Conservation (phyloP, 2,797 vertebrate genomes). For the Gephyroberyx darwinii region DNA sequence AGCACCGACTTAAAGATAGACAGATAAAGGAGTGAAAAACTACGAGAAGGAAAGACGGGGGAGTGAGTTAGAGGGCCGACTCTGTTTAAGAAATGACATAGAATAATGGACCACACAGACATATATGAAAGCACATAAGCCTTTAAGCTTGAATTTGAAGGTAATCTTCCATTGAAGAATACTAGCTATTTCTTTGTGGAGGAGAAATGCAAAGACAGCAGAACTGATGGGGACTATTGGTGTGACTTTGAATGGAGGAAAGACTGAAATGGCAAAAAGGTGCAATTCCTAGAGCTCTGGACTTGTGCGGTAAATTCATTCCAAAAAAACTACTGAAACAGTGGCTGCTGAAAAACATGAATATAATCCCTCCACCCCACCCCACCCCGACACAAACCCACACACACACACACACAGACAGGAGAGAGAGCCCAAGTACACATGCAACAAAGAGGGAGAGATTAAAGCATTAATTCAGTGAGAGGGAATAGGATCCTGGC, state of each 20-base stretch:
- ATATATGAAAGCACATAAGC: slow-evolving; percentile 78
- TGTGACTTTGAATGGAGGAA: slow-evolving; percentile 77
- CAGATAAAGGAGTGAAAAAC: slow-evolving; percentile 56
- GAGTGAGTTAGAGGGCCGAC: slow-evolving; percentile 52
- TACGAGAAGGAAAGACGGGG: slow-evolving; percentile 39
- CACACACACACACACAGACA: slow-evolving; percentile 49
- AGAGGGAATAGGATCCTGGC: slow-evolving; percentile 76
- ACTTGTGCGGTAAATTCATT: slow-evolving; percentile 64
- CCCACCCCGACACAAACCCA: neutral
- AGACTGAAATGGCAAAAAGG: slow-evolving; percentile 72
- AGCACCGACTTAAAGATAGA: slow-evolving; percentile 68
- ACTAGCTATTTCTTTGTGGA: slow-evolving; percentile 75
- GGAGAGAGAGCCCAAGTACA: slow-evolving; percentile 60
- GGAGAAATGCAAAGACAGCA: slow-evolving; percentile 81
- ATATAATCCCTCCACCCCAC: slow-evolving; percentile 63
- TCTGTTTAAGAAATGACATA: slow-evolving; percentile 69
- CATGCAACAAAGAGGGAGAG: slow-evolving; percentile 77
- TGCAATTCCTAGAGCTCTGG: slow-evolving; percentile 60
- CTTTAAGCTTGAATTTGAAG: slow-evolving; percentile 81
- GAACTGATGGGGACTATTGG: slow-evolving; percentile 74
- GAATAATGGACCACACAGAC: slow-evolving; percentile 78
- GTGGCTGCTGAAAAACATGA: slow-evolving; percentile 59
- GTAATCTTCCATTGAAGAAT: slow-evolving; percentile 83
- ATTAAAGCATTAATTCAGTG: slow-evolving; percentile 81
- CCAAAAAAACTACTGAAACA: slow-evolving; percentile 73